Evolutionary conservation across 2,888 invertebrate species (phyloP), one percentile per base, ranked within the genome.

Genomic region (Aspidiotus rigidus): DNA sequence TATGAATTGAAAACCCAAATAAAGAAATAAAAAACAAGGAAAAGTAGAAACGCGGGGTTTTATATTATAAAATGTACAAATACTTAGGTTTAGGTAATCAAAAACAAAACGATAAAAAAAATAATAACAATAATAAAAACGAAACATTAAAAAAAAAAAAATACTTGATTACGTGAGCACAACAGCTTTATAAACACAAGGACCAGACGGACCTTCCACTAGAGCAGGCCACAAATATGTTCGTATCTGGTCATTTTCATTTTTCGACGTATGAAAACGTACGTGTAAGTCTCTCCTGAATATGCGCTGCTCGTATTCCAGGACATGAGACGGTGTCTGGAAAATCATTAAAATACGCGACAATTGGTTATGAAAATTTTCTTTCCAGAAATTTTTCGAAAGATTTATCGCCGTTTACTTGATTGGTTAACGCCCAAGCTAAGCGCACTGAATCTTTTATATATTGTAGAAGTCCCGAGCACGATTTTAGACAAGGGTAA

Each of bases 141-240:
- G 5, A 28, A 28, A 28, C 5, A 28, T 3, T 53, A 9, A 42
- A 62, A 42, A 42, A 62, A 49, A 17, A 15, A 28, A 28, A 28
- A 28, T 28, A 28, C 28, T 9, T 6, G 28, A 49, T 79, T 80
- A 91, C 70, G 93, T 93, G 72, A 91, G 84, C 56, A 93, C 92
- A 40, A 93, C 86, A 2, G 90, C 93, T 77, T 92, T 87, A 79
- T 89, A 88, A 71, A 90, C 88, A 77, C 89, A 92, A 57, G 84
- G 82, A 74, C 85, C 86, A 39, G 85, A 85, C 73, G 75, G 74
- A 2, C 79, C 79, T 75, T 89, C 88, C 79, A 90, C 81, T 60
- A 93, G 81, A 1, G 90, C 88, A 0, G 93, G 93, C 93, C 93
- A 93, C 64, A 93, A 81, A 79, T 90, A 92, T 2, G 87, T 85